Base-by-base conservation (phyloP, 2,113 vertebrate genomes). In the Suricata suricatta region DNA sequence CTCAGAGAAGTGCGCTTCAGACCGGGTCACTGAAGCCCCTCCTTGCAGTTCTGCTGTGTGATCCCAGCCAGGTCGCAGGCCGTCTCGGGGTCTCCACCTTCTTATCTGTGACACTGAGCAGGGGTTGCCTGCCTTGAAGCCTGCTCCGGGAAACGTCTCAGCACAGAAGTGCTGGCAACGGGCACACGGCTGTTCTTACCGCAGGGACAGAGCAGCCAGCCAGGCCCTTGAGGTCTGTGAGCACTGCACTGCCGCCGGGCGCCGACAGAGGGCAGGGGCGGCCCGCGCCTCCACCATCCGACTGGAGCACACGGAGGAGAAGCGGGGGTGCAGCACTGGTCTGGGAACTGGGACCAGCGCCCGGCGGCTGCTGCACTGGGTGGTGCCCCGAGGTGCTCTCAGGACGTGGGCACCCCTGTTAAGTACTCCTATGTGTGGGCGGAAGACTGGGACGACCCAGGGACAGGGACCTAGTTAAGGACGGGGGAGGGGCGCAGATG, bases 241-340 rank as follows among this genome's bases (percentile, higher is more conserved):
- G 57, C 29, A 14, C 64, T 97, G 96, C 83, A 12, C 97, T 95
- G 89, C 94, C 71, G 0, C 74, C 17, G 47, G 57, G 38, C 16
- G 96, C 99, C 99, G 98, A 99, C 97, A 99, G 99, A 99, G 99
- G 99, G 99, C 99, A 99, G 99, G 99, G 99, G 98, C 98, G 98
- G 85, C 98, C 99, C 98, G 97, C 97, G 96, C 93, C 97, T 98
- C 91, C 2, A 8, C 77, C 3, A 71, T 21, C 21, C 4, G 2
- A 31, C 72, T 13, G 7, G 60, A 60, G 13, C 9, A 2, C 52
- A 2, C 41, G 3, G 52, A 23, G 11, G 33, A 10, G 19, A 10
- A 1, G 38, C 41, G 0, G 16, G 5, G 25, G 50, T 12, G 2
- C 52, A 2, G 7, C 11, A 1, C 10, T 6, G 9, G 47, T 47